Conservation (phyloP, 2,797 vertebrate species). For the Microctenopoma stevenorrisi region DNA sequence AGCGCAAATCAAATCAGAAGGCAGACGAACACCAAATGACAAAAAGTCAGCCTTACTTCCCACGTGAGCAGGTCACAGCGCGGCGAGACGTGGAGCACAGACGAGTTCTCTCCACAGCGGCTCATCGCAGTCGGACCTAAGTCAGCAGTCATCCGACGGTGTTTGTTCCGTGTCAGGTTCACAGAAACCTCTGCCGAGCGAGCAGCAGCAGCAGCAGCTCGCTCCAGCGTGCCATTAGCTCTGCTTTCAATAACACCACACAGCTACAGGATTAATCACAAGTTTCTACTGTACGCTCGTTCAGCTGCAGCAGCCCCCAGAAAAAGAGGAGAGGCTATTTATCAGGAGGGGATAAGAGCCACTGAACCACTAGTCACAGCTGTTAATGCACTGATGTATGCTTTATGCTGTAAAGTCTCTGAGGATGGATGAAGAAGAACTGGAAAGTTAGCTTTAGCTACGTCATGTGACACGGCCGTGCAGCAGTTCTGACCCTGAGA, state of each 20-base stretch:
- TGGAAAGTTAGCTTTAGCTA: too few relatives aligned
- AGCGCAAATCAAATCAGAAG: background rate
- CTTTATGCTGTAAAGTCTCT: slow-evolving; percentile 21
- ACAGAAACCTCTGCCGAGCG: slow-evolving; percentile 6
- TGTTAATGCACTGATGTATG: slow-evolving; percentile 40
- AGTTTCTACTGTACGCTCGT: slow-evolving; percentile 42
- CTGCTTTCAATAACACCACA: slow-evolving; percentile 63
- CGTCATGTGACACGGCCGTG: too few relatives aligned
- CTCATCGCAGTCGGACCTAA: background rate
- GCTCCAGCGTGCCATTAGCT: slow-evolving; percentile 39
- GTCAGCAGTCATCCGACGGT: slow-evolving; percentile 24
- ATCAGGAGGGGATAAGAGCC: slow-evolving; percentile 21
- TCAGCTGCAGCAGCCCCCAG: slow-evolving; percentile 37
- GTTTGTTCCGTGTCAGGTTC: slow-evolving; percentile 17
- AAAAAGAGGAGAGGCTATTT: slow-evolving; percentile 24
- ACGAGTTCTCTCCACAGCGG: background rate
- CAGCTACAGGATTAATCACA: slow-evolving; percentile 59
- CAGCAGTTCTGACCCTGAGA: too few relatives aligned
- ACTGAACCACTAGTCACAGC: slow-evolving; percentile 35
- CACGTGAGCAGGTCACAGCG: background rate
- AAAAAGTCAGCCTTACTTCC: background rate
- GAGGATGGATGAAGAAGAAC: background rate
- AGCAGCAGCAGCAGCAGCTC: slow-evolving; percentile 13
- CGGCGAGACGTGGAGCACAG: background rate
- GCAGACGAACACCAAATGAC: background rate